These are phyloP conservation scores for fruit fly (Drosophila melanogaster) DNA, from an alignment of 1,140 invertebrate genomes.

Conservation along the genomic window DNA sequence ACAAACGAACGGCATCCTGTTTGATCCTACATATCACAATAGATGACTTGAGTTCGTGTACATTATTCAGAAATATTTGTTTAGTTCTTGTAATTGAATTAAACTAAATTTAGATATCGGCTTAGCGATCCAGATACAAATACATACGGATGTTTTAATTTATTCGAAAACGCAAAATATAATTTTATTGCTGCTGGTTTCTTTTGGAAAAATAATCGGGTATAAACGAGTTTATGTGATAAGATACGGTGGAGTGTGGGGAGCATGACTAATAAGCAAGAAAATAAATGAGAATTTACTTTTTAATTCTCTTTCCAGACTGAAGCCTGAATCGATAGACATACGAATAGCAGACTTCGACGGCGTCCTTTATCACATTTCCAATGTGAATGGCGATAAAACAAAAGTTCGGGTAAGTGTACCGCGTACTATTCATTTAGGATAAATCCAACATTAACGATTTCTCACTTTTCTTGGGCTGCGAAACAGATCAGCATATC, in stretches of 20 bases:
- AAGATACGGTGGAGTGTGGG: conserved; percentile 39
- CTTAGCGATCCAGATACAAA: conserved; percentile 3
- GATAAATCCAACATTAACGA: background rate
- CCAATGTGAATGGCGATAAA: conserved; percentile 98
- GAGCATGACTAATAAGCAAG: conserved; percentile 34
- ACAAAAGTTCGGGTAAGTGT: conserved; percentile 96
- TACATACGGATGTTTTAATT: background rate
- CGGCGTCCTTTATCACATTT: conserved; percentile 99
- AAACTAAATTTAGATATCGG: too few relatives aligned
- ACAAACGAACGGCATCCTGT: too few relatives aligned
- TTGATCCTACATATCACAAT: conserved; percentile 25
- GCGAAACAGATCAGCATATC: conserved; percentile 96
- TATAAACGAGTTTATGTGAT: conserved; percentile 20
- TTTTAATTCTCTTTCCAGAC: conserved; percentile 86
- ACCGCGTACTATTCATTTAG: background rate
- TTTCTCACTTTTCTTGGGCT: background rate
- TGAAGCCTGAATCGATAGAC: conserved; percentile 97
- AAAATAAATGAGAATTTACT: background rate
- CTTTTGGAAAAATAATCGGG: background rate
- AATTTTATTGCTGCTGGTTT: background rate
- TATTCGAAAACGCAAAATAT: background rate
- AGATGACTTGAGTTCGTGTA: conserved; percentile 53
- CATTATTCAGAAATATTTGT: background rate
- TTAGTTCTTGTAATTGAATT: too few relatives aligned
- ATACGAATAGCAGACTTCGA: conserved; percentile 98